Evolutionary conservation across 2,113 vertebrate species (phyloP), one percentile per base, ranked within the genome.

Genomic region (Phrynosoma blainvillii): DNA sequence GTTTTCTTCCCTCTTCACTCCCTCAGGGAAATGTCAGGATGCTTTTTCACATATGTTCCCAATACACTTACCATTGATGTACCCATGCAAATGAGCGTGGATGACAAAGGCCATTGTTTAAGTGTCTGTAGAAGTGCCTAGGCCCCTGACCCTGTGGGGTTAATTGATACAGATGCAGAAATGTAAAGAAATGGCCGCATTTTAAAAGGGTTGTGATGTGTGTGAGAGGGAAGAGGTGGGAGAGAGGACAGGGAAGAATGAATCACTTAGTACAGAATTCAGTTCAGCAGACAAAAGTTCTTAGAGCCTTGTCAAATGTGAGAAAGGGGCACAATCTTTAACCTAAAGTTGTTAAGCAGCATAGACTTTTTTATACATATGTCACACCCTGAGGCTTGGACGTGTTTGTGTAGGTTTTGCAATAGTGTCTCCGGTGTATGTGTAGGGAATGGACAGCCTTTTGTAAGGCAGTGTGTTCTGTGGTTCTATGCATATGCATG

Each of bases 21-120:
- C 84, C 42, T 52, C 32, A 66, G 79, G 71, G 42, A 87, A n/a
- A 66, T 68, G 36, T 27, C 68, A 62, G 42, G 30, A 76, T 54
- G 40, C 52, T 82, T 75, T 36, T 52, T 62, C 54, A n/a, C 79
- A 52, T 88, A 47, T 76, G 79, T 75, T 73, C 66, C 25, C 78
- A 14, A 14, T 73, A n/a, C 54, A 30, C 52, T 74, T 32, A 32
- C 40, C 66, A 23, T 18, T 71, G 52, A 73, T 7, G 16, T 81
- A 10, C 10, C 66, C 54, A 11, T 62, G 68, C 78, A 73, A n/a
- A 71, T 87, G 70, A 76, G 13, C 8, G 1, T 76, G 70, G 36
- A 56, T 32, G 71, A 77, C 79, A 88, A 66, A 88, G 79, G 71
- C 40, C 79, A 82, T 54, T 30, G 32, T 27, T 83, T 88, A 82